Evolutionary conservation across 2,113 vertebrate genomes (phyloP).

Genomic region (Psettodes erumei): DNA sequence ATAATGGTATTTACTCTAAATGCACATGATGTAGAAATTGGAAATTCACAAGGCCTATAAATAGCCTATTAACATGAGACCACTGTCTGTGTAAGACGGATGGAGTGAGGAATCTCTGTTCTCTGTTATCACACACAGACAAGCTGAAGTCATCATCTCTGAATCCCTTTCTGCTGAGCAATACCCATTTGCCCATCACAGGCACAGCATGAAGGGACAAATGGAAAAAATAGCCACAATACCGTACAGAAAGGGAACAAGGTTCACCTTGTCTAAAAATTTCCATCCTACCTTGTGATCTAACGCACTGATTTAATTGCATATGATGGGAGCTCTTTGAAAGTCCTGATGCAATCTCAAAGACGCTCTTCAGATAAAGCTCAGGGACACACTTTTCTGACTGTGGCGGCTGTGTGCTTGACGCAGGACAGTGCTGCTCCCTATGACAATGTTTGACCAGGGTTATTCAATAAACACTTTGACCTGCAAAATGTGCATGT

Average conservation of each 20-base stretch:
- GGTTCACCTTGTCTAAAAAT: slow-evolving; percentile 60
- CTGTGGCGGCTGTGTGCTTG: background rate
- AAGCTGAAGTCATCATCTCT: slow-evolving; percentile 56
- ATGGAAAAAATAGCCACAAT: slow-evolving; percentile 22
- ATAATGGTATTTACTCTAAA: background rate
- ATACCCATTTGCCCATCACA: slow-evolving; percentile 17
- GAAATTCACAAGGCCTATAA: background rate
- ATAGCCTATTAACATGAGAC: slow-evolving; percentile 5
- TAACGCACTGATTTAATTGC: slow-evolving; percentile 51
- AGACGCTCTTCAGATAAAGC: slow-evolving; percentile 48
- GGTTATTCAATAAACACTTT: background rate
- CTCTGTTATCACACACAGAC: slow-evolving; percentile 43
- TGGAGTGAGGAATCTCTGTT: slow-evolving; percentile 15
- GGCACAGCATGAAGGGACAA: slow-evolving; percentile 29
- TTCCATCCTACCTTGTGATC: slow-evolving; percentile 31
- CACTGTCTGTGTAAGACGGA: slow-evolving; percentile 16
- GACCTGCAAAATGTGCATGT: slow-evolving; percentile 1
- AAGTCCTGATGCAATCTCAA: slow-evolving; percentile 66
- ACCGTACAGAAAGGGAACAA: slow-evolving; percentile 8
- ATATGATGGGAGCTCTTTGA: slow-evolving; percentile 53
- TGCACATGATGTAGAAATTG: background rate
- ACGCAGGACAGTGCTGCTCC: background rate
- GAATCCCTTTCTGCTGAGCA: slow-evolving; percentile 53
- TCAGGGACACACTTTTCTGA: slow-evolving; percentile 5
- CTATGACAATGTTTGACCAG: slow-evolving; percentile 15